Conservation (phyloP, 2,113 vertebrate genomes). For the Chloebia gouldiae region DNA sequence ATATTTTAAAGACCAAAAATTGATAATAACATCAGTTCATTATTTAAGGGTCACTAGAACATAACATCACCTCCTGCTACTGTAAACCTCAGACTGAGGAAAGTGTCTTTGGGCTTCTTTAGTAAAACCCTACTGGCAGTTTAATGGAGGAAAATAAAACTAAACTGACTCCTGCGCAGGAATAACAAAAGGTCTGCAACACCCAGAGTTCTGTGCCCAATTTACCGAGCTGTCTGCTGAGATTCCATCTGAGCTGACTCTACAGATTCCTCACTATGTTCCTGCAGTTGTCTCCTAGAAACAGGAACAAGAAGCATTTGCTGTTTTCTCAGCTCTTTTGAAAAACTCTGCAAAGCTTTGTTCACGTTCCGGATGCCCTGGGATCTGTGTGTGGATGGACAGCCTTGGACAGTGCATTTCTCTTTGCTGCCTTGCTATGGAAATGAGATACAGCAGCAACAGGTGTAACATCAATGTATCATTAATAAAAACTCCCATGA, state of each 20-base stretch:
- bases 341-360: slow-evolving; percentile 4
- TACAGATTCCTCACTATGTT: slow-evolving; percentile 45
- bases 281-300: slow-evolving; percentile 62
- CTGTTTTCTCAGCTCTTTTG: slow-evolving; percentile 45
- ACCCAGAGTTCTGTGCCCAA: neutral
- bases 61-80: neutral
- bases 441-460: neutral
- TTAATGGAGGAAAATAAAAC: neutral
- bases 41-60: neutral
- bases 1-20: neutral
- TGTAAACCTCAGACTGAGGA: neutral
- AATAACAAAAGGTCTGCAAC: slow-evolving; percentile 7
- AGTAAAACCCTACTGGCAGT: neutral
- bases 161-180: neutral
- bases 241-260: slow-evolving; percentile 40
- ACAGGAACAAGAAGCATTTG: slow-evolving; percentile 45
- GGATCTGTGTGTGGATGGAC: neutral
- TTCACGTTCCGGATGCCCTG: neutral
- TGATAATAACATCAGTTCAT: neutral
- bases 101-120: neutral
- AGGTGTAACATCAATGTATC: neutral
- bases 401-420: neutral
- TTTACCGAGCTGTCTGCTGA: slow-evolving; percentile 27
- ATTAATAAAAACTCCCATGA: neutral
- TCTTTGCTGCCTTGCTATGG: neutral